Conservation (phyloP, 2,888 invertebrate species). For the Luffia ferchaultella region DNA sequence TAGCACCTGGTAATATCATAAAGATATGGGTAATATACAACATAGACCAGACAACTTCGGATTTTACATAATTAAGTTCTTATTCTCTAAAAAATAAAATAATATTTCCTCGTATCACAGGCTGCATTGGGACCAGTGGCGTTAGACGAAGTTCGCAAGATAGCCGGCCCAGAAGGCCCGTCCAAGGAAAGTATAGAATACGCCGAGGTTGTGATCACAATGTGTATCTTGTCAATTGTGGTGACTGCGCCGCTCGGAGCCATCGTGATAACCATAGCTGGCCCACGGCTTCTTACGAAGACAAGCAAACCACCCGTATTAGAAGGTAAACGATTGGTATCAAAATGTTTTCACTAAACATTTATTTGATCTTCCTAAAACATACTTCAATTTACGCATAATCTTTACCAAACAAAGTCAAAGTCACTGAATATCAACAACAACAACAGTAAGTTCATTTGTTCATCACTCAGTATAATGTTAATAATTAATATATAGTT, state of each 20-base stretch:
- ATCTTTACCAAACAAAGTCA: no score
- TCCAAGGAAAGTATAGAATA: constrained; percentile 59
- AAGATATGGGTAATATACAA: no score
- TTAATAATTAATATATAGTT: no score
- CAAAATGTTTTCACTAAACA: background rate
- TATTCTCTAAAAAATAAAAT: background rate
- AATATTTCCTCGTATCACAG: constrained; percentile 33
- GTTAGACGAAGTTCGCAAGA: constrained; percentile 68
- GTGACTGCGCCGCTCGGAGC: constrained; percentile 87
- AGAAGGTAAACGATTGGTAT: constrained; percentile 53
- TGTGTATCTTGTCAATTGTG: constrained; percentile 83
- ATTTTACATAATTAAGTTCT: background rate
- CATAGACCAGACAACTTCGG: background rate
- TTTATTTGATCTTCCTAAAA: background rate
- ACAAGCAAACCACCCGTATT: constrained; percentile 74
- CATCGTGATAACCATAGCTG: constrained; percentile 80
- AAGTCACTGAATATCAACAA: no score
- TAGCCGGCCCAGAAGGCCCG: constrained; percentile 28
- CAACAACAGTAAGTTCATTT: no score
- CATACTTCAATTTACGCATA: background rate
- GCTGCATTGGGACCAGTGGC: constrained; percentile 85
- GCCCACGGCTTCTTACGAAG: constrained; percentile 79
- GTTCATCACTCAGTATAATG: no score
- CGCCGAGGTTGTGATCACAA: constrained; percentile 76
- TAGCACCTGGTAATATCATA: no score